Evolutionary conservation across 2,888 invertebrate genomes (phyloP), one percentile per base, ranked within the genome.

Genomic region (Eupsilia transversa): DNA sequence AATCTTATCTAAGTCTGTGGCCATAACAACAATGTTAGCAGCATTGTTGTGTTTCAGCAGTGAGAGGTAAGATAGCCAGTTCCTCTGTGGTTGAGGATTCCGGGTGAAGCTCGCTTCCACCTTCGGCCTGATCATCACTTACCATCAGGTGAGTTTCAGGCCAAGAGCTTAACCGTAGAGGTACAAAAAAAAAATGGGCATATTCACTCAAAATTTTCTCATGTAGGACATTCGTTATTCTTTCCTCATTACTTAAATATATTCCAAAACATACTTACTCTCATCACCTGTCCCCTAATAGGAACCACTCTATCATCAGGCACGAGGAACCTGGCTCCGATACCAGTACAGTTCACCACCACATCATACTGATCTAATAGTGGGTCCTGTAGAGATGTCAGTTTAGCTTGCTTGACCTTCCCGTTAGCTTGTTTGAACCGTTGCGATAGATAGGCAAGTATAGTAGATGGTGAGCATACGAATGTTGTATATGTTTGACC

Each of bases 261-360:
- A n/a, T 33, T n/a, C 6, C n/a, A 72, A 43, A 72, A n/a, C 20
- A 38, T 74, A 60, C 89, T 91, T 92, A 97, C 98, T 91, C 97
- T 97, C 1, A 96, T 91, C 52, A 98, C 97, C 94, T 98, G 98
- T 10, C 98, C 98, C 83, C 99, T 96, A 64, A 98, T 97, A 2
- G 98, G 97, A 72, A 94, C 93, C 65, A 98, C 94, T 52, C 91
- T 90, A 0, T 92, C 84, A 94, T 99, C 98, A 0, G 96, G 95
- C 0, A 97, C 96, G 0, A 98, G 91, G 14, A 95, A 82, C 83
- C 95, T 95, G 0, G 98, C 97, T 1, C 97, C 97, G 0, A 98
- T 89, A 3, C 98, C 99, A 1, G 97, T 96, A 86, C 98, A 99
- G 91, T 99, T 98, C 60, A 99, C 96, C n/a, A 99, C 94, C 0